These are phyloP conservation scores for Oscheius sp. DNA, from an alignment of 2,888 invertebrate species.

Conservation along the genomic window DNA sequence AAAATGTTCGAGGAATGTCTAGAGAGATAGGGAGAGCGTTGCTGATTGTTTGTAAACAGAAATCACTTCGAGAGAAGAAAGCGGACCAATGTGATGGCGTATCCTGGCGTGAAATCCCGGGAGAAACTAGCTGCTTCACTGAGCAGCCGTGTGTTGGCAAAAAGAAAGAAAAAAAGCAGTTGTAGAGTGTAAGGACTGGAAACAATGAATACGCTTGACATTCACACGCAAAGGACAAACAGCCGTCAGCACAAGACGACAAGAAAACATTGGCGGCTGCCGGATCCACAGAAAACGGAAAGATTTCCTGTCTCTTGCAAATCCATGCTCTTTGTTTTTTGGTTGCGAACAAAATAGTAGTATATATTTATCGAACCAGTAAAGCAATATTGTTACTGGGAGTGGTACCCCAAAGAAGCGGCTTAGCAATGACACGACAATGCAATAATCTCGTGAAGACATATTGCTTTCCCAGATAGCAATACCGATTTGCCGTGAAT, in stretches of 20 bases:
- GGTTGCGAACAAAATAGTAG: not conserved
- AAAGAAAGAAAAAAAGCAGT: conserved; percentile 20
- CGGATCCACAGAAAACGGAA: conserved; percentile 14
- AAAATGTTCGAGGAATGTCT: not conserved
- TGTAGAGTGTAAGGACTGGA: conserved; percentile 26
- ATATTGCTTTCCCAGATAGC: not conserved
- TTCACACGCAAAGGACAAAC: conserved; percentile 37
- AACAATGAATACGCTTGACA: conserved; percentile 34
- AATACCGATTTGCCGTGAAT: too few species aligned
- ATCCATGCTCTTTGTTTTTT: not conserved
- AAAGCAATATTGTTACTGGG: not conserved
- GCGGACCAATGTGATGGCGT: not conserved
- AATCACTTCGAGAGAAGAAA: conserved; percentile 4
- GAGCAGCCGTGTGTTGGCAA: conserved; percentile 5
- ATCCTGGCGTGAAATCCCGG: not conserved
- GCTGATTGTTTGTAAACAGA: conserved; percentile 18
- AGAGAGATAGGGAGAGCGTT: not conserved
- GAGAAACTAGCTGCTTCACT: not conserved
- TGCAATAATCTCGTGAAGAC: conserved; percentile 5
- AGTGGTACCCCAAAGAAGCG: not conserved
- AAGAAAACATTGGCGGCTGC: conserved; percentile 32
- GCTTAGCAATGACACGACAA: conserved; percentile 1
- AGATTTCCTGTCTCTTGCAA: too few species aligned
- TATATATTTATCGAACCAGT: too few species aligned
- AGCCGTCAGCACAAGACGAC: conserved; percentile 28